These are phyloP conservation scores for Phallusia fumigata DNA, from an alignment of 23 tunicate species.

Conservation along the genomic window DNA sequence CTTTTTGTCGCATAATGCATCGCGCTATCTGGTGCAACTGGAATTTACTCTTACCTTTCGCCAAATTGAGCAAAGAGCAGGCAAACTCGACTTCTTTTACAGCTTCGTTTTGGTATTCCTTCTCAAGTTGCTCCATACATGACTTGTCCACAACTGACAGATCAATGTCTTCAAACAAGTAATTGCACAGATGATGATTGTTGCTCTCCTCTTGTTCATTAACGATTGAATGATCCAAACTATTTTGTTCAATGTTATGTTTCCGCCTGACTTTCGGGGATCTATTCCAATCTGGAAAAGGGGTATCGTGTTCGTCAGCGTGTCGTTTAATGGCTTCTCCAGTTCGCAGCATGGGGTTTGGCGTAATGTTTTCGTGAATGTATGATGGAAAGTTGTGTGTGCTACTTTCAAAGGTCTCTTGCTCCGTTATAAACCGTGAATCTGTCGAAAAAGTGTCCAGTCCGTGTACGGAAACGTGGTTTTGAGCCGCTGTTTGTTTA, in stretches of 20 bases:
- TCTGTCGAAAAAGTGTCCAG: not conserved
- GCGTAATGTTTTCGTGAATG: not conserved
- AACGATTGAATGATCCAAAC: not conserved
- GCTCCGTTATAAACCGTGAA: not conserved
- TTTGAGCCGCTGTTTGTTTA: not conserved
- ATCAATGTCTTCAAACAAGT: slow-evolving; percentile 52
- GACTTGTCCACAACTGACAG: slow-evolving; percentile 39
- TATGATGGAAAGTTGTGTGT: not conserved
- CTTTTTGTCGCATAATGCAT: too few relatives aligned
- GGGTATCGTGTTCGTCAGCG: not conserved
- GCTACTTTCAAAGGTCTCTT: not conserved
- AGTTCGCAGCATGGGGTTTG: not conserved
- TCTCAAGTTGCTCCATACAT: slow-evolving; percentile 83
- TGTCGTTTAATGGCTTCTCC: not conserved
- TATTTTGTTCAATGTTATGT: not conserved
- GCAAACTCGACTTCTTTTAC: slow-evolving; percentile 68
- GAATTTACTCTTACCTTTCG: not conserved
- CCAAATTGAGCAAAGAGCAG: slow-evolving; percentile 49
- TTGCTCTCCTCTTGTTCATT: not conserved
- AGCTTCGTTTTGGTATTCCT: slow-evolving; percentile 73
- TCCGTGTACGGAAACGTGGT: not conserved
- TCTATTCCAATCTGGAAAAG: not conserved
- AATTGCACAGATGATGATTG: not conserved
- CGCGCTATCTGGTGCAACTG: too few relatives aligned
- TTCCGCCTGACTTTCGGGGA: not conserved